Percentiles rank a stretch among this genome's conserved stretches.
Evolutionary conservation across 2,888 invertebrate species (phyloP).

Genomic region (Leptopilina myrica): DNA sequence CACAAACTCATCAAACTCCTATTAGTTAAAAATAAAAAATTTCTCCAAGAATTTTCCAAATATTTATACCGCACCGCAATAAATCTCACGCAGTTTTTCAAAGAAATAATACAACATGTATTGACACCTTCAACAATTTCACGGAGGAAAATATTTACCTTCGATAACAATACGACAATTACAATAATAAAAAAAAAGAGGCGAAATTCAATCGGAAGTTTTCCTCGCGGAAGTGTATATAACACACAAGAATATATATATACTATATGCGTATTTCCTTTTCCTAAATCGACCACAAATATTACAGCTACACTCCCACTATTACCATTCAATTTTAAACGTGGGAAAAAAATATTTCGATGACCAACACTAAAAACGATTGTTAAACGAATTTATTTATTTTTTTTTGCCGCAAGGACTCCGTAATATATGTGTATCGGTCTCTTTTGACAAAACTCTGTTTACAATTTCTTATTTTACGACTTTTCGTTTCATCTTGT

Average conservation of each 20-base stretch:
- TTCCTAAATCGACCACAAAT: background rate
- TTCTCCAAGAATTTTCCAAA: background rate
- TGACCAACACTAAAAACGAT: slow-evolving; percentile 22
- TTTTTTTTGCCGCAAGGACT: slow-evolving; percentile 24
- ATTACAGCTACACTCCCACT: too few species aligned
- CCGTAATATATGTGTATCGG: slow-evolving; percentile 1
- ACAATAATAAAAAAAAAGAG: background rate
- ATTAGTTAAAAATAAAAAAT: background rate
- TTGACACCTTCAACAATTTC: slow-evolving; percentile 10
- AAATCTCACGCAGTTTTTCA: background rate
- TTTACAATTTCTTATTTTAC: slow-evolving; percentile 36
- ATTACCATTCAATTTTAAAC: background rate
- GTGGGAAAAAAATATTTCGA: slow-evolving; percentile 36
- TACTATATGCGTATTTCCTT: background rate
- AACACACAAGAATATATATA: background rate
- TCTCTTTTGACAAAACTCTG: slow-evolving; percentile 27
- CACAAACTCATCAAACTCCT: too few species aligned
- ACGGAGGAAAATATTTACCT: slow-evolving; percentile 10
- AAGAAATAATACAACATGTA: background rate
- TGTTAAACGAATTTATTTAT: slow-evolving; percentile 30
- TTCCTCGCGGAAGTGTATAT: slow-evolving; percentile 32
- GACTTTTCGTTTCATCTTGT: slow-evolving; percentile 30
- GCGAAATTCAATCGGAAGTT: slow-evolving; percentile 6
- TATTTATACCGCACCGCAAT: too few species aligned
- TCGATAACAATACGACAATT: slow-evolving; percentile 16